Evolutionary conservation across 2,113 vertebrate genomes (phyloP).

Genomic region (Callopanchax toddi): DNA sequence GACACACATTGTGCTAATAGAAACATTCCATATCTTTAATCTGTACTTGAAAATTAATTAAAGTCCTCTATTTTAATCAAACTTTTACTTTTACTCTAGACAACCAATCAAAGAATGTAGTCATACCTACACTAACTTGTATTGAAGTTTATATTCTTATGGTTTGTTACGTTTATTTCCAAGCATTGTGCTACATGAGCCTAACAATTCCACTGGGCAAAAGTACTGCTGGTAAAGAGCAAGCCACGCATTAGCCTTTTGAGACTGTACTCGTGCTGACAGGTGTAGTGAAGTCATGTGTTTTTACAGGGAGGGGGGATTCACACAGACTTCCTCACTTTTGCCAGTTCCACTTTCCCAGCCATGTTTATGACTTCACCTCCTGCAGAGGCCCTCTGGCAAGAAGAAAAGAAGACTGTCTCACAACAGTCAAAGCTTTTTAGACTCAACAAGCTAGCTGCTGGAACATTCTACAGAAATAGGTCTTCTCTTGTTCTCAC

Average conservation of each 20-base stretch:
- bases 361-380: constrained; percentile 80
- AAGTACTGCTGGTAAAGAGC: constrained; percentile 30
- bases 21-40: not conserved
- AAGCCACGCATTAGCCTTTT: constrained; percentile 38
- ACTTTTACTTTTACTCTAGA: constrained; percentile 1
- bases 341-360: constrained; percentile 68
- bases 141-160: no score
- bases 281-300: constrained; percentile 78
- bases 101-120: not conserved
- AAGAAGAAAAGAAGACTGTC: constrained; percentile 70
- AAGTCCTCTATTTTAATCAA: constrained; percentile 19
- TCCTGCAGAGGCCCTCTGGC: constrained; percentile 69
- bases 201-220: constrained; percentile 34
- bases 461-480: constrained; percentile 62
- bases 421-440: constrained; percentile 62
- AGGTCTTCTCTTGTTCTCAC: constrained; percentile 35
- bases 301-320: constrained; percentile 65
- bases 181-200: constrained; percentile 28
- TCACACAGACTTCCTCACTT: constrained; percentile 65
- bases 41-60: not conserved
- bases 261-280: constrained; percentile 52
- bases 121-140: constrained; percentile 8
- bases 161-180: constrained; percentile 24
- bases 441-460: constrained; percentile 59
- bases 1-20: constrained; percentile 8